phyloP scores from a whole-genome alignment of 2,797 vertebrate species.

The Amblyraja radiata region DNA sequence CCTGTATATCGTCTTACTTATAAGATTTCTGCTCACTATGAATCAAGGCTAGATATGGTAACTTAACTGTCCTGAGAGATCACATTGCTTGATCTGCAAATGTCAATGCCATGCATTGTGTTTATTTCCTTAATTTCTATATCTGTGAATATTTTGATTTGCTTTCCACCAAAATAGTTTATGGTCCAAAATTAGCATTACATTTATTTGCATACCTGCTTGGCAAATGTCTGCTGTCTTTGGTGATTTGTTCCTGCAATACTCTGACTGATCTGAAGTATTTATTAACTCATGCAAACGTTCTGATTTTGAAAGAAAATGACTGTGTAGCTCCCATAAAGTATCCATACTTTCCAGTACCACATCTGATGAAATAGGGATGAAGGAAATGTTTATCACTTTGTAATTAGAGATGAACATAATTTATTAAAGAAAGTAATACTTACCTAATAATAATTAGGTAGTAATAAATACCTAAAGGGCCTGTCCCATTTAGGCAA shows the following conservation, averaged over 20 bases:
- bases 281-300: neutral
- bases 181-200: neutral
- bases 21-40: neutral
- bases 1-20: neutral
- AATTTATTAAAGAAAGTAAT: neutral
- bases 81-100: neutral
- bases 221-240: neutral
- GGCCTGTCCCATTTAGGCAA: no score
- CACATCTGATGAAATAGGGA: slow-evolving; percentile 25
- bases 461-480: no score
- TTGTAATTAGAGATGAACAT: neutral
- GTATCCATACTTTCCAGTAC: neutral
- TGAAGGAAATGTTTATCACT: neutral
- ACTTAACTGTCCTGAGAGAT: neutral
- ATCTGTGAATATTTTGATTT: neutral
- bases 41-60: neutral
- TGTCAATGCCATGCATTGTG: neutral
- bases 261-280: neutral
- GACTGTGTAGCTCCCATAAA: slow-evolving; percentile 37
- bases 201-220: neutral
- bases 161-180: neutral
- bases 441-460: no score
- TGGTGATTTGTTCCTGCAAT: neutral
- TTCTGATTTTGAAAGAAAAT: slow-evolving; percentile 31
- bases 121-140: neutral